A percentile compares a stretch with the other conserved stretches of the same genome.
phyloP scores from a whole-genome alignment of 1,140 invertebrate genomes.

The Drosophila tropicalis region DNA sequence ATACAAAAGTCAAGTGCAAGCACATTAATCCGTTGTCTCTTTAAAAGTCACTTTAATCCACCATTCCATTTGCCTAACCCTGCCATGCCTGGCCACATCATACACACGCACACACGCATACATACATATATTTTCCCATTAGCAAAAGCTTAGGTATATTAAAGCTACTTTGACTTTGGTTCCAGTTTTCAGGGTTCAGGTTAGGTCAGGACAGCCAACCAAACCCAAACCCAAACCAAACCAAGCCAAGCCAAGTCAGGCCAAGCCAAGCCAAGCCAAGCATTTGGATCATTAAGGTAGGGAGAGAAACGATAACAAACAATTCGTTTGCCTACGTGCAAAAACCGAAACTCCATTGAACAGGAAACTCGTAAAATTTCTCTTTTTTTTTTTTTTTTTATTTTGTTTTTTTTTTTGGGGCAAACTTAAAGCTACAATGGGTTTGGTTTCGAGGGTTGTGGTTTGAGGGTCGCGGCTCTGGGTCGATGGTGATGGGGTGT shows the following conservation, averaged over 20 bases:
- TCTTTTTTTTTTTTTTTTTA: not conserved
- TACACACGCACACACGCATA: not conserved
- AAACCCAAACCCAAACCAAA: not conserved
- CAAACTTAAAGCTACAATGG: conserved; percentile 53
- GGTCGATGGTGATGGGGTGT: not conserved
- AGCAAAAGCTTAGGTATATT: conserved; percentile 15
- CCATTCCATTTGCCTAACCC: not conserved
- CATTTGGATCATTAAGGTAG: conserved; percentile 12
- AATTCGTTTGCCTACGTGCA: conserved; percentile 38
- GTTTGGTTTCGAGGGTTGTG: not conserved
- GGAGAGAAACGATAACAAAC: conserved; percentile 33
- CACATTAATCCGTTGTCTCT: conserved; percentile 11
- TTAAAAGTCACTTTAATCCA: conserved; percentile 7
- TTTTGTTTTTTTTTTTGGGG: not conserved
- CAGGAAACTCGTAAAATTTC: conserved; percentile 69
- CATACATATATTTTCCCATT: conserved; percentile 15
- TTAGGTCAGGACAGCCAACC: not conserved
- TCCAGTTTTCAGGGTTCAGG: conserved; percentile 13
- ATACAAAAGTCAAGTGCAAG: conserved; percentile 10
- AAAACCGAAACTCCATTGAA: conserved; percentile 54
- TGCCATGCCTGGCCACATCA: not conserved
- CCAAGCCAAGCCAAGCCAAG: conserved; percentile 2
- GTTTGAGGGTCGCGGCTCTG: too few species aligned
- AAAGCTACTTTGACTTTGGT: conserved; percentile 12
- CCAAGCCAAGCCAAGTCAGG: not conserved